Evolutionary conservation across 2,888 invertebrate genomes (phyloP), one percentile per base, ranked within the genome.

Genomic region (Diachrysia chrysitis): DNA sequence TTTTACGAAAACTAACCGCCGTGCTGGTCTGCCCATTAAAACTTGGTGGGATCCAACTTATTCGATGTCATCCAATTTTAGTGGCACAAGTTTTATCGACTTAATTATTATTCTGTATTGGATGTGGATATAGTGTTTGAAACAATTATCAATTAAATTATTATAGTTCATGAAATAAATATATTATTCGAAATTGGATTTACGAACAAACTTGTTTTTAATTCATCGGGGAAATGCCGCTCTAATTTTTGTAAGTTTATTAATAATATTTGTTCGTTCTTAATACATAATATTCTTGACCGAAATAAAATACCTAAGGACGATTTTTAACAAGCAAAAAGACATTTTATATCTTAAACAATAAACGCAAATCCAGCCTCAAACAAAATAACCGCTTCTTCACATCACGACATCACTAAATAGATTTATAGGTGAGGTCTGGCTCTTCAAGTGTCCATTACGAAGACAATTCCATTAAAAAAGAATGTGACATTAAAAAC

Each of bases 21-120:
- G 71, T 77, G 66, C 79, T 79, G 69, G 78, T 59, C 63, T 69
- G 73, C 56, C 85, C 85, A 87, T 88, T 89, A 87, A 88, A 89
- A 88, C 84, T 89, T 87, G 58, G 58, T 69, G 71, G 59, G 72
- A 76, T 68, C 79, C 69, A 80, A 82, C 83, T 85, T 88, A 78
- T 82, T 76, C 79, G 69, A 78, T 81, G 78, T 79, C 73, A 76
- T 73, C 65, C 72, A 73, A 73, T 71, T 79, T 73, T 72, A 77
- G 69, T 65, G 29, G 53, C 62, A 23, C 54, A 66, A 71, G 58
- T 76, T 81, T 69, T 9, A 53, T 37, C 54, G 46, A 64, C 42
- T 68, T 69, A 62, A 62, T 63, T 65, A 37, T 67, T 65, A 60
- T 61, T 69, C 37, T 23, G 3, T 32, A 56, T 60, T 56, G 16